Percentiles rank a stretch among this genome's conserved stretches.
Evolutionary conservation across 2,797 vertebrate genomes (phyloP).

Genomic region (Sebastolobus alascanus): DNA sequence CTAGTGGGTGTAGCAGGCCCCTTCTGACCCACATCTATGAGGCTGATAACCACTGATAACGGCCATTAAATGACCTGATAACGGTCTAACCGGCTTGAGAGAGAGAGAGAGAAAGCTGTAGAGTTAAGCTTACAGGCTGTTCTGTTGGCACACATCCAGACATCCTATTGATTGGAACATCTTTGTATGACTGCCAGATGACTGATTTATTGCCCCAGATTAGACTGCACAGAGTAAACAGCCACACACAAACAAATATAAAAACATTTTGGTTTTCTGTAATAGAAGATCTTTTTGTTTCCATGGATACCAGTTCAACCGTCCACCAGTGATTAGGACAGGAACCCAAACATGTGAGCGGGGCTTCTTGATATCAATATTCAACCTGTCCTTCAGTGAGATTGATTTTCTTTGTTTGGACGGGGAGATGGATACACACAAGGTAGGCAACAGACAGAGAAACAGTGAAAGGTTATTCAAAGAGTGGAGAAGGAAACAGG

Average conservation of each 20-base stretch:
- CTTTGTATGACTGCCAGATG: constrained; percentile 21
- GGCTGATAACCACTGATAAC: too few relatives aligned
- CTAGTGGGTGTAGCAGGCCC: too few relatives aligned
- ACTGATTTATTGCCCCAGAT: constrained; percentile 53
- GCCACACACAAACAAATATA: constrained; percentile 11
- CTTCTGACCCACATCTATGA: too few relatives aligned
- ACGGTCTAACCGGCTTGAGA: too few relatives aligned
- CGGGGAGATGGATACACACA: background rate
- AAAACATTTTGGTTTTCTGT: constrained; percentile 1
- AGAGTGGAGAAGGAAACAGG: background rate
- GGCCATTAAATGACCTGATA: too few relatives aligned
- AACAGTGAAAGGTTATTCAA: background rate
- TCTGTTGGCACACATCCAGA: constrained; percentile 32
- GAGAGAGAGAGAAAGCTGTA: too few relatives aligned
- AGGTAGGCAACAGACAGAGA: background rate
- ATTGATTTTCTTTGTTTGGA: constrained; percentile 39
- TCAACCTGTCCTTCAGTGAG: constrained; percentile 15
- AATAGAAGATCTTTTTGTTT: constrained; percentile 28
- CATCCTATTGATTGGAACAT: constrained; percentile 52
- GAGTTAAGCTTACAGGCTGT: background rate
- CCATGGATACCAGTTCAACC: constrained; percentile 31
- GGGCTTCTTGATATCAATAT: background rate
- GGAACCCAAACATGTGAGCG: background rate
- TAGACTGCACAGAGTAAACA: constrained; percentile 38
- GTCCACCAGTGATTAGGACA: background rate